Conservation (phyloP, 2,797 vertebrate genomes). For the Limnodromus scolopaceus region DNA sequence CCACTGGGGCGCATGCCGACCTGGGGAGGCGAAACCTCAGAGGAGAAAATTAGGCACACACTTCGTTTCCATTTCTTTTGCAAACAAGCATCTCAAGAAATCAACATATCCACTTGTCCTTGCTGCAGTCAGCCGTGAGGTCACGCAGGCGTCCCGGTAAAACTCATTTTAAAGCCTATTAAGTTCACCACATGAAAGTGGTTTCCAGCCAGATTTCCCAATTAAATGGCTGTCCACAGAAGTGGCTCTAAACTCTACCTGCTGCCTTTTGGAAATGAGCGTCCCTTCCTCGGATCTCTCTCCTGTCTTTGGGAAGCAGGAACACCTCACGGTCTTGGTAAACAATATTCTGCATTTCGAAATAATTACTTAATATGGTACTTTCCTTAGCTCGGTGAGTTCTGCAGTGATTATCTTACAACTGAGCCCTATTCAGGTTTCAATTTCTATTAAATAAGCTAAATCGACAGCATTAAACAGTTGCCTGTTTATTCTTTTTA, state of each 20-base stretch:
- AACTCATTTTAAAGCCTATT: constrained; percentile 46
- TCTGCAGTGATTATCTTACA: constrained; percentile 39
- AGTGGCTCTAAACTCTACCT: background rate
- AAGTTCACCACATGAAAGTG: constrained; percentile 55
- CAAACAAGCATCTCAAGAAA: background rate
- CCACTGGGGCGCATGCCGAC: background rate
- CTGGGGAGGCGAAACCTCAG: background rate
- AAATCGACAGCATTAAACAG: constrained; percentile 73
- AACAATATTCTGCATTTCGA: background rate
- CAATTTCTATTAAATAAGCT: constrained; percentile 72
- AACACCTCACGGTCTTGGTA: background rate
- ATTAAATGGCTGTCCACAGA: background rate
- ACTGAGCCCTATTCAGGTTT: constrained; percentile 56
- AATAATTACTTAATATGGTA: constrained; percentile 10
- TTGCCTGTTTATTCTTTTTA: constrained; percentile 77
- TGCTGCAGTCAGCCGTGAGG: background rate
- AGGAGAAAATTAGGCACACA: background rate
- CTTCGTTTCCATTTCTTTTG: background rate
- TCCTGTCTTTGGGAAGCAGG: background rate
- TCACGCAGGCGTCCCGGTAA: constrained; percentile 2
- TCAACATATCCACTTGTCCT: background rate
- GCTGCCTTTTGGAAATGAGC: background rate
- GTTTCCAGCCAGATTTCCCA: constrained; percentile 28
- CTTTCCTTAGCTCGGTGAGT: background rate
- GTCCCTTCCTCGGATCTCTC: background rate